Percentiles rank a stretch among this genome's conserved stretches.
Conservation (phyloP, 2,113 vertebrate genomes). For the Megaceryle torquata region DNA sequence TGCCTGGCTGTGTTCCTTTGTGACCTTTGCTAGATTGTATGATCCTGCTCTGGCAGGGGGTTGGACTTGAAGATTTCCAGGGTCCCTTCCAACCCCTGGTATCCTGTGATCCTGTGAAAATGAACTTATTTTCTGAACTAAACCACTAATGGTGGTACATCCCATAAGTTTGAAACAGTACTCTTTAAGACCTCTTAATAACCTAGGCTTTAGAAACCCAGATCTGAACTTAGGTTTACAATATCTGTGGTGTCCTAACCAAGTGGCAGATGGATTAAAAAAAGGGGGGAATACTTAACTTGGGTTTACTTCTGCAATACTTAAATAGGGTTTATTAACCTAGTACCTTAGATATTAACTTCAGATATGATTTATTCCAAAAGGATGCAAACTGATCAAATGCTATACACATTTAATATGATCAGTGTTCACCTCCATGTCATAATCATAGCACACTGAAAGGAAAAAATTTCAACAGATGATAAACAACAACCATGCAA, state of each 20-base stretch:
- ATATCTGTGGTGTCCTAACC: neutral
- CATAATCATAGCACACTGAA: neutral
- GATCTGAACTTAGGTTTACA: neutral
- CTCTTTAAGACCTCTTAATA: neutral
- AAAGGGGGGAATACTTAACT: neutral
- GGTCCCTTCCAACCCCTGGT: too few relatives aligned
- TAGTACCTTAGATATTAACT: neutral
- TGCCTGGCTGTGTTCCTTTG: too few relatives aligned
- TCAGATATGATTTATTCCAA: neutral
- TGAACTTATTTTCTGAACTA: neutral
- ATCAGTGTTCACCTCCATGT: neutral
- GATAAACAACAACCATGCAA: neutral
- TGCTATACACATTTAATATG: neutral
- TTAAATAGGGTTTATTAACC: neutral
- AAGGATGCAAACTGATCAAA: neutral
- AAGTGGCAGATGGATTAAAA: neutral
- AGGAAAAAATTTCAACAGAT: neutral
- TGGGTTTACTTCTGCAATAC: neutral
- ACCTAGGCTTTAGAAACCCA: neutral
- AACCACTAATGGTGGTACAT: neutral
- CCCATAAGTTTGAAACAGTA: neutral
- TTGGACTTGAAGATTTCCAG: too few relatives aligned
- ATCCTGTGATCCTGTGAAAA: neutral
- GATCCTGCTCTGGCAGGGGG: too few relatives aligned
- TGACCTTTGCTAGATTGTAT: too few relatives aligned